phyloP scores from a whole-genome alignment of 2,797 vertebrate genomes.

The Acanthopagrus latus region DNA sequence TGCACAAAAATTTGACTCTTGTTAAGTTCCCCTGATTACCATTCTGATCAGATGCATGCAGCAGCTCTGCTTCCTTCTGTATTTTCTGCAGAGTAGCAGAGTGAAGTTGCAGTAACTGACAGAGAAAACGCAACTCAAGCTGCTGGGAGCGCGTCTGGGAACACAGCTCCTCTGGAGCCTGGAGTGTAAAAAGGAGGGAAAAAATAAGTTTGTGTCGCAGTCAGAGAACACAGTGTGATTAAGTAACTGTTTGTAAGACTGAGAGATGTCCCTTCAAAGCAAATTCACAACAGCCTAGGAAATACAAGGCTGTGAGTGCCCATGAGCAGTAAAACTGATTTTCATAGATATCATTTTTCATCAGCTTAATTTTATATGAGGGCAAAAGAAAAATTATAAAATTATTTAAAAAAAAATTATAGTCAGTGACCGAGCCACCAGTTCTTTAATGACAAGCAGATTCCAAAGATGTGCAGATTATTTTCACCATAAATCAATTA shows the following conservation, averaged over 20 bases:
- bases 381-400: background rate
- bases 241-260: background rate
- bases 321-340: slow-evolving; percentile 13
- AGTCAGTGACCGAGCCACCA: background rate
- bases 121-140: slow-evolving; percentile 80
- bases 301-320: background rate
- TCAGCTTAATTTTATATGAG: background rate
- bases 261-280: background rate
- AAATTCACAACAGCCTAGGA: background rate
- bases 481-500: no score
- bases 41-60: slow-evolving; percentile 80
- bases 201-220: background rate
- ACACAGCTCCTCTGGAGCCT: slow-evolving; percentile 87
- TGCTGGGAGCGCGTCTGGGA: slow-evolving; percentile 72
- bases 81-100: slow-evolving; percentile 65
- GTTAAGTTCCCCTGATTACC: slow-evolving; percentile 64
- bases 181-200: slow-evolving; percentile 6
- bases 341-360: slow-evolving; percentile 15
- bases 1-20: background rate
- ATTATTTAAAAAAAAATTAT: no score
- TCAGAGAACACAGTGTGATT: background rate
- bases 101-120: slow-evolving; percentile 75
- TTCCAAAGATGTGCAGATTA: background rate
- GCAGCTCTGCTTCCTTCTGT: slow-evolving; percentile 69
- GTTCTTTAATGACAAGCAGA: background rate